Evolutionary conservation across 2,113 vertebrate genomes (phyloP).

Genomic region (Thalassarche chlororhynchos): DNA sequence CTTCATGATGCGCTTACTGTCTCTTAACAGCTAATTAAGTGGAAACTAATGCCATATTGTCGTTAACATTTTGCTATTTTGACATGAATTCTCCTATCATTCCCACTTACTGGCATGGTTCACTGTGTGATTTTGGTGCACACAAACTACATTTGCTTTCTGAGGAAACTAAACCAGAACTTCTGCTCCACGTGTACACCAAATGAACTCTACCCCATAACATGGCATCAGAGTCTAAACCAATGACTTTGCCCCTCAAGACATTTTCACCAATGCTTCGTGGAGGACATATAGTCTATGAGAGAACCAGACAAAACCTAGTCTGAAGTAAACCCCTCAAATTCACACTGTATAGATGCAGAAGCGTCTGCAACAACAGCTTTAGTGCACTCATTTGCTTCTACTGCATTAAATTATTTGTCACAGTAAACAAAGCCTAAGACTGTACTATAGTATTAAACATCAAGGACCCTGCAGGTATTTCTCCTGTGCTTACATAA

Average conservation of each 20-base stretch:
- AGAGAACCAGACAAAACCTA: not conserved
- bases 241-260: not conserved
- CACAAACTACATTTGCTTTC: not conserved
- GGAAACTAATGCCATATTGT: not conserved
- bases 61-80: not conserved
- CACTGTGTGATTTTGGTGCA: not conserved
- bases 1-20: not conserved
- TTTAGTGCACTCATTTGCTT: not conserved
- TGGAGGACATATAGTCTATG: not conserved
- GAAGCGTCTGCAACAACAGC: not conserved
- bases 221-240: not conserved
- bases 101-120: not conserved
- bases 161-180: not conserved
- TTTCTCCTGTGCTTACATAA: not conserved
- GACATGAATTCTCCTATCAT: not conserved
- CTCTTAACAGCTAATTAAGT: not conserved
- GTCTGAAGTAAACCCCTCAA: not conserved
- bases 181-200: not conserved
- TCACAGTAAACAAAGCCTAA: not conserved
- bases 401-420: not conserved
- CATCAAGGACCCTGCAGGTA: not conserved
- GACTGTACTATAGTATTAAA: not conserved
- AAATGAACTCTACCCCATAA: not conserved
- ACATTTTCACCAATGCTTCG: not conserved
- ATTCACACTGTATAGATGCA: not conserved